Evolutionary conservation across 2,113 vertebrate species (phyloP).

Genomic region (Sander vitreus): DNA sequence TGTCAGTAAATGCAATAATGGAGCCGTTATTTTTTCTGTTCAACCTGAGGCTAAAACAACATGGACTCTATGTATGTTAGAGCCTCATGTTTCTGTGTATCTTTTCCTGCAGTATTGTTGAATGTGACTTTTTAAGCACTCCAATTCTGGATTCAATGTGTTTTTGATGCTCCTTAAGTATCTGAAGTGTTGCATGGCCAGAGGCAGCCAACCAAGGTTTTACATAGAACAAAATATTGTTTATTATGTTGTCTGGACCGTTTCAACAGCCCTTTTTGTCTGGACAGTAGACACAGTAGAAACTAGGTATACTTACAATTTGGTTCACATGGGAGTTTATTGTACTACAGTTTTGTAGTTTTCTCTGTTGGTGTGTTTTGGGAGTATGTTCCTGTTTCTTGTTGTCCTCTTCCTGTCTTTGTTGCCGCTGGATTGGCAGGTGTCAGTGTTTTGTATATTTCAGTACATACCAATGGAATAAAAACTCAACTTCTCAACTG

Average conservation of each 20-base stretch:
- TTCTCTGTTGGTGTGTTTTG: constrained; percentile 60
- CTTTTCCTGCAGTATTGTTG: constrained; percentile 37
- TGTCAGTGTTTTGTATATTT: constrained; percentile 89
- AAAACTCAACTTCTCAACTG: constrained; percentile 63
- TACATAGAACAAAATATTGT: constrained; percentile 52
- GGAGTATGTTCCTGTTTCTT: constrained; percentile 73
- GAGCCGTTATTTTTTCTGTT: constrained; percentile 32
- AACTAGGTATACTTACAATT: constrained; percentile 28
- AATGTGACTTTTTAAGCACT: constrained; percentile 56
- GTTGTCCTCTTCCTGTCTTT: constrained; percentile 71
- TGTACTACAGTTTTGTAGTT: constrained; percentile 42
- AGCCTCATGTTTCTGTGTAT: constrained; percentile 35
- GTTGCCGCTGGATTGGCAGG: constrained; percentile 89
- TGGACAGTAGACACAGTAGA: background rate
- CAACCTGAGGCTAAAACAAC: constrained; percentile 45
- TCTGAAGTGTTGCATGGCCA: constrained; percentile 11
- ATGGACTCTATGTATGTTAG: constrained; percentile 27
- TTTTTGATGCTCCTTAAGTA: constrained; percentile 28
- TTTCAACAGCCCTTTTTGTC: constrained; percentile 25
- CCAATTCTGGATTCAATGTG: constrained; percentile 41
- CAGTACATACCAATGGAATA: constrained; percentile 83
- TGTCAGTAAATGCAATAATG: constrained; percentile 50
- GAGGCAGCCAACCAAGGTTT: background rate
- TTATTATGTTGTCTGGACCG: constrained; percentile 35
- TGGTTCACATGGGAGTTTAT: constrained; percentile 45